Base-by-base conservation (phyloP, 2,888 invertebrate species). In the Napeogenes inachia region DNA sequence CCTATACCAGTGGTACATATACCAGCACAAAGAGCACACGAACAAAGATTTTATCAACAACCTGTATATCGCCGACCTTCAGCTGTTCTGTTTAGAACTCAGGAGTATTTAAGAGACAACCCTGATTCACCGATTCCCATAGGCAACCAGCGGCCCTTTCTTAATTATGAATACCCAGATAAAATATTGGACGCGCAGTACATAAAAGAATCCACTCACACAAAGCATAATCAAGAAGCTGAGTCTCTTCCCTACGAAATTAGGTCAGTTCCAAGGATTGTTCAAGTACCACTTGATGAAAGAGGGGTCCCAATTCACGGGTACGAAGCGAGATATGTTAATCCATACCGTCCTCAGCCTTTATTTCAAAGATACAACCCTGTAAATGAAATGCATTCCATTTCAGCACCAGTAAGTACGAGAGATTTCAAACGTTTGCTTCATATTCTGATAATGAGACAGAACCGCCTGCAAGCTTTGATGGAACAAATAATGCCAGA, bases 361-460 rank as follows among this genome's bases (percentile, higher is more conserved):
- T 68, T 62, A 61, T 76, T 71, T 42, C 73, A 84, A 13, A 76
- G 86, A n/a, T 91, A 91, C 46, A 91, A 92, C 61, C 88, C 91
- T 4, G 81, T 84, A 6, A 89, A 91, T 33, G 92, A 92, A 65
- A 89, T 92, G 79, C 92, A 92, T 63, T 89, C 92, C 2, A 94
- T 94, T 54, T 91, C 93, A 56, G 92, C 94, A 10, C 95, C 95
- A 6, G 92, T 95, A 2, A 94, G 94, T 73, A 93, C 94, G 2
- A 91, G 92, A 72, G 95, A 95, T 75, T 92, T 95, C 65, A 94
- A 94, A 74, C 89, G 93, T 56, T 81, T 95, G 50, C 83, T 95
- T 5, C 93, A 94, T 67, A 92, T 93, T 76, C 82, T 95, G 61
- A 91, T 95, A 46, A 76, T 92, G 42, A 85, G 94, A 57, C 94